Evolutionary conservation across 2,113 vertebrate genomes (phyloP).

Genomic region (Irena cyanogastra): DNA sequence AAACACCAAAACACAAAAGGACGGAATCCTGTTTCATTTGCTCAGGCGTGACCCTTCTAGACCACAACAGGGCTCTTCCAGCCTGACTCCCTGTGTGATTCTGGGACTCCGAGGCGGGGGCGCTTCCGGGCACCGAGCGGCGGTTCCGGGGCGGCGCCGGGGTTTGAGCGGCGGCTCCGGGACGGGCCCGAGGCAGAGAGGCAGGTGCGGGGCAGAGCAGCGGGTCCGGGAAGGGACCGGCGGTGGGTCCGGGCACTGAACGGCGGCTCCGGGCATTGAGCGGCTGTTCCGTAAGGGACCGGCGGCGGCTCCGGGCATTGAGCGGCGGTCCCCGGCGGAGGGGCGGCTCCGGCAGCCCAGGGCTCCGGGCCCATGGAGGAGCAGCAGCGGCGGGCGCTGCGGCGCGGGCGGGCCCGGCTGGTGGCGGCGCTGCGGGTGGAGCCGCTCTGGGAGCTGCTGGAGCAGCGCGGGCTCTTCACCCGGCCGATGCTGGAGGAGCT

Average conservation of each 20-base stretch:
- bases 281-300: too few relatives aligned
- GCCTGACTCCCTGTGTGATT: background rate
- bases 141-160: background rate
- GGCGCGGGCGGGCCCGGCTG: slow-evolving; percentile 68
- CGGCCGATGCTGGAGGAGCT: slow-evolving; percentile 88
- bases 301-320: background rate
- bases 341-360: too few relatives aligned
- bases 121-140: background rate
- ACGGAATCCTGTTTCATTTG: background rate
- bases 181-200: background rate
- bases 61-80: too few relatives aligned
- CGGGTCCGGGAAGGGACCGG: too few relatives aligned
- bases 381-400: slow-evolving; percentile 72
- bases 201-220: too few relatives aligned
- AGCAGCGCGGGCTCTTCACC: slow-evolving; percentile 79
- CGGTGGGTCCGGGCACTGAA: background rate
- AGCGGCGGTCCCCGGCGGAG: background rate
- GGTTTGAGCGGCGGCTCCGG: too few relatives aligned
- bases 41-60: background rate
- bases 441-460: slow-evolving; percentile 76
- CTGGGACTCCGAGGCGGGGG: background rate
- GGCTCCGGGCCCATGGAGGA: slow-evolving; percentile 75
- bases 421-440: slow-evolving; percentile 75
- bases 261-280: background rate
- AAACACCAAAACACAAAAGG: background rate